Percentiles rank a stretch among this genome's conserved stretches.
Conservation (phyloP, 2,797 vertebrate species). For the Orientallactaga sibirica region DNA sequence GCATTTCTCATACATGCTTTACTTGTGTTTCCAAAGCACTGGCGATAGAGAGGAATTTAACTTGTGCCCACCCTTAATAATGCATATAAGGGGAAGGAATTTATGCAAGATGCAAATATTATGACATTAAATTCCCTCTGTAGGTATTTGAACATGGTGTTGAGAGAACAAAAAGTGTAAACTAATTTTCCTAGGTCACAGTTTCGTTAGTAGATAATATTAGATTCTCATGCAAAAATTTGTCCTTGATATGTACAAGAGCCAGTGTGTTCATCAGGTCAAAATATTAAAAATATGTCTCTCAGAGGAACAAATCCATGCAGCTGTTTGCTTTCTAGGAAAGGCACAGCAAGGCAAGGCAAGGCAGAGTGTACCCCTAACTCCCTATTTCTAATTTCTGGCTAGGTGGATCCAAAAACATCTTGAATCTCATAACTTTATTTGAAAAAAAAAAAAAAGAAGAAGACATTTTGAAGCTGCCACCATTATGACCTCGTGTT, state of each 20-base stretch:
- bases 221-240: slow-evolving; percentile 20
- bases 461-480: neutral
- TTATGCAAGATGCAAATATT: slow-evolving; percentile 24
- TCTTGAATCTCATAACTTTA: neutral
- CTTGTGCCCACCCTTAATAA: neutral
- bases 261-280: neutral
- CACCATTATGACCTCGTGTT: neutral
- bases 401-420: neutral
- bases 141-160: neutral
- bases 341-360: neutral
- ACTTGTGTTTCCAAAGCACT: neutral
- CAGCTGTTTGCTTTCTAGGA: neutral
- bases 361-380: too few species aligned
- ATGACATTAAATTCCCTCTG: neutral
- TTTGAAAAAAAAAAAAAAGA: neutral
- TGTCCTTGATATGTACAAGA: neutral
- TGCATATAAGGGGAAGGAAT: neutral
- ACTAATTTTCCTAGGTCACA: slow-evolving; percentile 1
- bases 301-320: neutral
- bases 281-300: neutral
- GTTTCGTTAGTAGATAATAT: slow-evolving; percentile 3
- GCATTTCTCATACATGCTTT: neutral
- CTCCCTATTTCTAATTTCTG: neutral
- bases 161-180: slow-evolving; percentile 9
- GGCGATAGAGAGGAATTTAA: slow-evolving; percentile 18